phyloP scores from a whole-genome alignment of 2,113 vertebrate species.

The Hippocampus mohnikei region DNA sequence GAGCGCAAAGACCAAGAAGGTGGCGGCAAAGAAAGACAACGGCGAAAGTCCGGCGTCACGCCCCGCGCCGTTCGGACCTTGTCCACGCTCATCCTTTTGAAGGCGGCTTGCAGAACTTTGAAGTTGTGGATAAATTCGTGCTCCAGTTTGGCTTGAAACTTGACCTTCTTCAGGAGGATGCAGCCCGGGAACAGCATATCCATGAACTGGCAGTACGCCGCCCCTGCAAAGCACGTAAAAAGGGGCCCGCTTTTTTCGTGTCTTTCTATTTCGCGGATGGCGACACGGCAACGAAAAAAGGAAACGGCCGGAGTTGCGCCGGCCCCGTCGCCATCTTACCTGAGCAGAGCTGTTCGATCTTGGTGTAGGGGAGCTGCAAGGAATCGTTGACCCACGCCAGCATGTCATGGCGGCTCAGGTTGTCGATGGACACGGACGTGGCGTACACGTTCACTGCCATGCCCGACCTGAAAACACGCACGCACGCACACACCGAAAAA shows the following conservation, averaged over 20 bases:
- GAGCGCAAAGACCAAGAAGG: neutral
- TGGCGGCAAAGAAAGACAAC: neutral
- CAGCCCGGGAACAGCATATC: conserved; percentile 97
- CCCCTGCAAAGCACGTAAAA: conserved; percentile 72
- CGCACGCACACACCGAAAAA: neutral
- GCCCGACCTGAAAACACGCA: conserved; percentile 67
- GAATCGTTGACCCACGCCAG: conserved; percentile 97
- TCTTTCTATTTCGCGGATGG: too few species aligned
- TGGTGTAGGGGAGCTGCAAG: conserved; percentile 92
- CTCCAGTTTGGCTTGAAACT: conserved; percentile 97
- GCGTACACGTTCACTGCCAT: conserved; percentile 99
- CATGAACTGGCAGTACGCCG: conserved; percentile 98
- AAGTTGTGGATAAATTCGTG: conserved; percentile 98
- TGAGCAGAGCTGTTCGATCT: conserved; percentile 96
- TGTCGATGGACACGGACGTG: conserved; percentile 95
- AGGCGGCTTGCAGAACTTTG: conserved; percentile 95
- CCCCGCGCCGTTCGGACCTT: conserved; percentile 77
- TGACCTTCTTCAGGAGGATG: conserved; percentile 93
- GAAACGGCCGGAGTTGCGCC: too few species aligned
- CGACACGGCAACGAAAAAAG: too few species aligned
- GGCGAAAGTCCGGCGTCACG: too few species aligned
- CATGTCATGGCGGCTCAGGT: conserved; percentile 97
- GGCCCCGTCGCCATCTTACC: conserved; percentile 66
- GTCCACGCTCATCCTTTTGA: conserved; percentile 96
- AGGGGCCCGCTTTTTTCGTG: neutral